phyloP scores from a whole-genome alignment of 1,140 invertebrate genomes.

The Drosophila subobscura region DNA sequence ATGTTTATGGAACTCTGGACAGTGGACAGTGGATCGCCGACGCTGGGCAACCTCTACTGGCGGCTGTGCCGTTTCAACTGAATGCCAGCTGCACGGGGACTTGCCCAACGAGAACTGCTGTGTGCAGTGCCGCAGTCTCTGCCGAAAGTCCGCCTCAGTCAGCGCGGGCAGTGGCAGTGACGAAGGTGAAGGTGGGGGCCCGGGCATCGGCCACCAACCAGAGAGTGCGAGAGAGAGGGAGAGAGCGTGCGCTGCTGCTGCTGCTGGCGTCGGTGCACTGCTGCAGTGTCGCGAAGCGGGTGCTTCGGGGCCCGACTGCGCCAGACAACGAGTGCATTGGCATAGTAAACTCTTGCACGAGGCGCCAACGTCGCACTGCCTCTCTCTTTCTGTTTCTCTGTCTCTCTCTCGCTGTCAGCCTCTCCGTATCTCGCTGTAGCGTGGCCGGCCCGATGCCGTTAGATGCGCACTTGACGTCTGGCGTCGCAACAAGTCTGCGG shows the following conservation, averaged over 20 bases:
- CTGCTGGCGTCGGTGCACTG: slow-evolving; percentile 28
- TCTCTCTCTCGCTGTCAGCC: slow-evolving; percentile 19
- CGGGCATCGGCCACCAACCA: slow-evolving; percentile 26
- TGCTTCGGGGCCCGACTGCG: slow-evolving; percentile 24
- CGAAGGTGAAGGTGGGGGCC: slow-evolving; percentile 61
- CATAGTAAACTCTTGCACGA: slow-evolving; percentile 80
- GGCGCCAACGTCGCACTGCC: slow-evolving; percentile 50
- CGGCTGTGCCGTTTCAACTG: slow-evolving; percentile 79
- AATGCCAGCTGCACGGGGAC: slow-evolving; percentile 71
- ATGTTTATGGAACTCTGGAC: slow-evolving; percentile 9
- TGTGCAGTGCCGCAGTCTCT: slow-evolving; percentile 47
- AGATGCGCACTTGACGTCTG: slow-evolving; percentile 76
- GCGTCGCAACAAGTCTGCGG: slow-evolving; percentile 73
- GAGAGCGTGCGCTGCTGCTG: slow-evolving; percentile 15
- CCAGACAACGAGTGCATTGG: slow-evolving; percentile 79
- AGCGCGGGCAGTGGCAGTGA: slow-evolving; percentile 15
- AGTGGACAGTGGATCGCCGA: slow-evolving; percentile 20
- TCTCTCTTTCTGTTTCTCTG: slow-evolving; percentile 5
- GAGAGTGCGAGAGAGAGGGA: slow-evolving; percentile 39
- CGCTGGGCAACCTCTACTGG: slow-evolving; percentile 74
- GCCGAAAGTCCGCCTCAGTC: not conserved
- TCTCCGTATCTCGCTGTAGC: slow-evolving; percentile 1
- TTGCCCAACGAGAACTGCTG: slow-evolving; percentile 82
- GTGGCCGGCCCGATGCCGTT: slow-evolving; percentile 50
- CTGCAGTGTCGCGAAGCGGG: slow-evolving; percentile 25